Percentiles rank a stretch among this genome's conserved stretches.
These are phyloP conservation scores for Sesamia inferens DNA, from an alignment of 2,888 invertebrate species.

Conservation along the genomic window DNA sequence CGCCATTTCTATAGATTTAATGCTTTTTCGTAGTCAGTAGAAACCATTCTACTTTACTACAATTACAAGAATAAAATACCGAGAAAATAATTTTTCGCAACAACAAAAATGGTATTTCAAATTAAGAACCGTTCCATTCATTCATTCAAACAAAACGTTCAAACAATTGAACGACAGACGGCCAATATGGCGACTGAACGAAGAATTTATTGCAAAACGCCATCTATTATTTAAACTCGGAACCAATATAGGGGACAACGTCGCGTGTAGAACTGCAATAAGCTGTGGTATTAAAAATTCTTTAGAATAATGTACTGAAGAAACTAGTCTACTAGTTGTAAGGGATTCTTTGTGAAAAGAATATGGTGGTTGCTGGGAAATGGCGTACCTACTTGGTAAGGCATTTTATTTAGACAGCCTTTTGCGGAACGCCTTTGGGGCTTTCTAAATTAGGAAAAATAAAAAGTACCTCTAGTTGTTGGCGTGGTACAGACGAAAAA, in stretches of 20 bases:
- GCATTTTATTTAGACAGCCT: slow-evolving; percentile 15
- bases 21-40: too few species aligned
- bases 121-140: slow-evolving; percentile 44
- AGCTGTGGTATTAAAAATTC: slow-evolving; percentile 72
- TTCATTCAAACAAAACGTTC: slow-evolving; percentile 41
- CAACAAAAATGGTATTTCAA: slow-evolving; percentile 31
- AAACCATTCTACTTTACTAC: too few species aligned
- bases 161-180: slow-evolving; percentile 55
- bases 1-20: too few species aligned
- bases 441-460: neutral
- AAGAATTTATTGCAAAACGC: slow-evolving; percentile 67
- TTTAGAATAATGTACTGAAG: slow-evolving; percentile 60
- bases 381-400: neutral
- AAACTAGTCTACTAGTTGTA: slow-evolving; percentile 41
- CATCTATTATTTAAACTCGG: slow-evolving; percentile 73
- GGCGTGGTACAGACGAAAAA: neutral
- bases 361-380: slow-evolving; percentile 40
- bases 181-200: slow-evolving; percentile 61
- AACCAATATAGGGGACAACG: slow-evolving; percentile 67
- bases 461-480: neutral
- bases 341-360: slow-evolving; percentile 56
- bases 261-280: slow-evolving; percentile 63
- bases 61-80: neutral
- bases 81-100: neutral
- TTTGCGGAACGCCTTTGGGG: neutral